Evolutionary conservation across 2,888 invertebrate genomes (phyloP).

Genomic region (Coleophora flavipennella): DNA sequence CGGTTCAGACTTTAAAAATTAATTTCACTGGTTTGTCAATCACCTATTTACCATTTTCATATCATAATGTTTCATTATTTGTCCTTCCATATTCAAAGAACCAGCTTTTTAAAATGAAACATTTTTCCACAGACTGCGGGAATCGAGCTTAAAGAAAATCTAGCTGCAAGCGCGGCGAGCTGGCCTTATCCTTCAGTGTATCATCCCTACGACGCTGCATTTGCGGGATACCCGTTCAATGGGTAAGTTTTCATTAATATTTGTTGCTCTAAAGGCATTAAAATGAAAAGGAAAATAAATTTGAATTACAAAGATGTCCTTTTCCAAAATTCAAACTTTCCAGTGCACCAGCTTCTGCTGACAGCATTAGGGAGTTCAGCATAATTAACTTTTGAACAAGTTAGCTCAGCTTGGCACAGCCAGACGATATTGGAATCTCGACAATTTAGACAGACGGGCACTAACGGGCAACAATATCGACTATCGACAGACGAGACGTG

Average conservation of each 20-base stretch:
- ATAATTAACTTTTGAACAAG: constrained; percentile 39
- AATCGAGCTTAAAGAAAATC: constrained; percentile 90
- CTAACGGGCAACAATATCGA: constrained; percentile 26
- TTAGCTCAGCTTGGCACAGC: constrained; percentile 10
- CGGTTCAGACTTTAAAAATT: no score
- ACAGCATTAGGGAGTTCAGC: constrained; percentile 19
- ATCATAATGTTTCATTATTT: no score
- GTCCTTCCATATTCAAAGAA: no score
- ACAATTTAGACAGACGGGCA: constrained; percentile 22
- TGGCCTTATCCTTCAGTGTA: constrained; percentile 95
- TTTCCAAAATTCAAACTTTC: constrained; percentile 20
- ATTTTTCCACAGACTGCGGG: constrained; percentile 79
- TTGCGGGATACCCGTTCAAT: constrained; percentile 95
- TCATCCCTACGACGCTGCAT: constrained; percentile 94
- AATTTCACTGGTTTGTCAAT: no score
- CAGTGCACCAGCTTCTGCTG: constrained; percentile 13
- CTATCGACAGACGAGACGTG: constrained; percentile 33
- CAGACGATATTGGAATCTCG: constrained; percentile 16
- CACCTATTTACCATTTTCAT: no score
- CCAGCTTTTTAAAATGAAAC: no score
- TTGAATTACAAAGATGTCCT: constrained; percentile 5
- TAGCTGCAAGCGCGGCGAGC: constrained; percentile 85
- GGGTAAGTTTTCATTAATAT: constrained; percentile 79
- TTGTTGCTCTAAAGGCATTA: no score
- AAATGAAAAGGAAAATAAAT: no score